These are phyloP conservation scores for Alitta virens DNA, from an alignment of 2,888 invertebrate species.

Conservation along the genomic window DNA sequence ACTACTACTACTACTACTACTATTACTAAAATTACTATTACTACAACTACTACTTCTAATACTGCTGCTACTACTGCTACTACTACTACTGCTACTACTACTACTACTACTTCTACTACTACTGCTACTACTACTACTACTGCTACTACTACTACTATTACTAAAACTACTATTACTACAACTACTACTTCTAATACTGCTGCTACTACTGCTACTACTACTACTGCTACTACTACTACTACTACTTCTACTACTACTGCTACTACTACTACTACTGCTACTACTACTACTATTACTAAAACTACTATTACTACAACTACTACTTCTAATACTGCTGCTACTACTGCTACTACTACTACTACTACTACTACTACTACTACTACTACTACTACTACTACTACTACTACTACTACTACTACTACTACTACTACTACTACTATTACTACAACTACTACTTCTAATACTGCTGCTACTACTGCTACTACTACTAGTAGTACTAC, in stretches of 20 bases:
- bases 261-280: conserved; percentile 6
- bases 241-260: conserved; percentile 8
- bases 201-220: conserved; percentile 6
- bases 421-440: background rate
- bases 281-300: too few species aligned
- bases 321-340: too few species aligned
- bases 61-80: too few species aligned
- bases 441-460: too few species aligned
- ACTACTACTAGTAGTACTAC: background rate
- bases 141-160: conserved; percentile 12
- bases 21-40: too few species aligned
- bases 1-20: conserved; percentile 6
- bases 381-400: background rate
- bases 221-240: conserved; percentile 12
- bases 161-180: too few species aligned
- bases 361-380: background rate
- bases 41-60: too few species aligned
- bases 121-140: conserved; percentile 12
- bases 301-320: too few species aligned
- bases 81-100: conserved; percentile 10
- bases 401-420: background rate
- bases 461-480: too few species aligned
- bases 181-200: too few species aligned
- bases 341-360: too few species aligned
- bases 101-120: conserved; percentile 11